Percentiles rank a stretch among this genome's conserved stretches.
phyloP scores from a whole-genome alignment of 2,113 vertebrate genomes.

The Geococcyx californianus region DNA sequence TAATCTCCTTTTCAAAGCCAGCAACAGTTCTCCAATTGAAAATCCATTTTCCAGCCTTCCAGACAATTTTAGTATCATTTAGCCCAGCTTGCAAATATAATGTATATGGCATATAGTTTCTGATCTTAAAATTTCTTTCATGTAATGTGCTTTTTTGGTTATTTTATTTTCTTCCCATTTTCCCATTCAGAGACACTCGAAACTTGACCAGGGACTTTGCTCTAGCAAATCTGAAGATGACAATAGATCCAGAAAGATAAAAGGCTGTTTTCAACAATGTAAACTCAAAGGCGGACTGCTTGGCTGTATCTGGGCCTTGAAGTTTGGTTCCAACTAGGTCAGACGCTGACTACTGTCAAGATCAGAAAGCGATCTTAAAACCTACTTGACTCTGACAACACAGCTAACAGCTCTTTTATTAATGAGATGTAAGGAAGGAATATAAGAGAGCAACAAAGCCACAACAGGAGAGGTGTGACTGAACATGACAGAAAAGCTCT shows the following conservation, averaged over 20 bases:
- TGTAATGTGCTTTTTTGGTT: neutral
- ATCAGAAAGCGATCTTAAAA: neutral
- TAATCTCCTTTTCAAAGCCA: neutral
- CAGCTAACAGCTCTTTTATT: neutral
- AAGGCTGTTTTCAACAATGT: neutral
- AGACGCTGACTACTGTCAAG: neutral
- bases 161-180: neutral
- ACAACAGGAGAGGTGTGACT: neutral
- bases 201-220: neutral
- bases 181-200: neutral
- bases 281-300: neutral
- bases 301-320: neutral
- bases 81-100: neutral
- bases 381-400: neutral
- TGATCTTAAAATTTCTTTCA: neutral
- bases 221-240: neutral
- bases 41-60: neutral
- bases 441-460: neutral
- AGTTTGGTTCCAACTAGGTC: neutral
- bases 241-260: neutral
- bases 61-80: neutral
- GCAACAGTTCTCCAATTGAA: neutral
- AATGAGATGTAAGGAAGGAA: neutral
- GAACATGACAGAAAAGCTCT: neutral
- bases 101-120: neutral